Evolutionary conservation across 2,888 invertebrate species (phyloP), one percentile per base, ranked within the genome.

Genomic region (Rambutsinella grinnellia): DNA sequence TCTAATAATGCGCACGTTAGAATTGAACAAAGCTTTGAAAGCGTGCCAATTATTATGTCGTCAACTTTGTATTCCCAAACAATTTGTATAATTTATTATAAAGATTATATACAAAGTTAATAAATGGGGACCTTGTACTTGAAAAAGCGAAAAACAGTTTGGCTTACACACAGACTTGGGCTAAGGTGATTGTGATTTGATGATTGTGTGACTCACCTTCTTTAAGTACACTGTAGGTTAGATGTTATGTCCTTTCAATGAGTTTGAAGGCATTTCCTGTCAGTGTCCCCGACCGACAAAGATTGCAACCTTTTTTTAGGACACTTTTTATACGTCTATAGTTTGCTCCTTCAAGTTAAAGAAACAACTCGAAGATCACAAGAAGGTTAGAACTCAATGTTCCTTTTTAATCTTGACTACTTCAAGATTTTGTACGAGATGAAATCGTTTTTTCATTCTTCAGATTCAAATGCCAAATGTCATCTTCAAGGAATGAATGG

Each of bases 221-320:
- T 65, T 63, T 26, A 13, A 19, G 10, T 27, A 13, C 17, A n/a
- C 26, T 49, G 27, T 46, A 28, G 44, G 46, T 17, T 13, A n/a
- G 15, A 21, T 54, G 36, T 51, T 27, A 46, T 66, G 74, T 74
- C 74, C 74, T 74, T 60, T 57, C 51, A 63, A 63, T 71, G 65
- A 72, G 65, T 58, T 51, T 75, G 75, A 75, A 75, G 75, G 75
- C 68, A 75, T 75, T 75, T 75, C 75, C 75, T 75, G 75, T 60
- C 69, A 69, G 69, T 75, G 75, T 75, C 75, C 75, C 75, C 75
- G 75, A 57, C 68, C 53, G 26, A 51, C 65, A 65, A 65, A 36
- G 36, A 5, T 5, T 13, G 13, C 13, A 36, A 36, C 36, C 36
- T 36, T 36, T 36, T 36, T 13, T 36, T 13, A 36, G 36, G 36